A percentile compares a stretch with the other conserved stretches of the same genome.
These are phyloP conservation scores for Formica selysi DNA, from an alignment of 1,140 invertebrate species.

Conservation along the genomic window DNA sequence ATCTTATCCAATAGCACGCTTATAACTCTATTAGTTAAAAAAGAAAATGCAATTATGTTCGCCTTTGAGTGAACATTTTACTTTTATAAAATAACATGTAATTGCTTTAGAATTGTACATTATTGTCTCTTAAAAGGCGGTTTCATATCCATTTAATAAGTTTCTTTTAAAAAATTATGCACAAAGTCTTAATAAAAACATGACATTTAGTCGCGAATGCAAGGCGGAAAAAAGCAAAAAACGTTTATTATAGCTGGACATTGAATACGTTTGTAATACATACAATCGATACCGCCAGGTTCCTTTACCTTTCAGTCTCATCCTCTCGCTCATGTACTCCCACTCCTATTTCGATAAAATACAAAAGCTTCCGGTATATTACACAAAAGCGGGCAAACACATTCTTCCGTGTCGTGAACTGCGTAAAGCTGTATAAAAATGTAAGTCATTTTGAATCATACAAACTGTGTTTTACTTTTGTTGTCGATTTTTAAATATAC, in stretches of 20 bases:
- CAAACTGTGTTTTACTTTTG: no score
- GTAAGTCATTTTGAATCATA: no score
- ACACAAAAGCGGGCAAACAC: no score
- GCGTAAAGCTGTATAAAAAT: no score
- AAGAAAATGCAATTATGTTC: not conserved
- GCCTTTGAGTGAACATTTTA: not conserved
- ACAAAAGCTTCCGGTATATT: no score
- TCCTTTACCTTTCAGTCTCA: not conserved
- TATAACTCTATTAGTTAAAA: no score
- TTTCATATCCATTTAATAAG: not conserved
- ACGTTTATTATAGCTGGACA: conserved; percentile 14
- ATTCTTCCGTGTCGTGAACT: no score
- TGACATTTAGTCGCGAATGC: not conserved
- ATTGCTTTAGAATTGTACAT: conserved; percentile 10
- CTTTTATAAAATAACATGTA: not conserved
- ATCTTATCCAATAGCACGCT: no score
- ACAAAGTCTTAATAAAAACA: not conserved
- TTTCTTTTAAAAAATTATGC: not conserved
- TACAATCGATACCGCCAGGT: not conserved
- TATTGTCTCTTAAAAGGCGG: not conserved
- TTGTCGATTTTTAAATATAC: no score
- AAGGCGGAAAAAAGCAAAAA: not conserved
- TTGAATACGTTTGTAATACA: not conserved
- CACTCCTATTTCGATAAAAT: no score
- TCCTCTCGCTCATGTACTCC: not conserved